Base-by-base conservation (phyloP, 2,888 invertebrate genomes). In the Fabriciana adippe region DNA sequence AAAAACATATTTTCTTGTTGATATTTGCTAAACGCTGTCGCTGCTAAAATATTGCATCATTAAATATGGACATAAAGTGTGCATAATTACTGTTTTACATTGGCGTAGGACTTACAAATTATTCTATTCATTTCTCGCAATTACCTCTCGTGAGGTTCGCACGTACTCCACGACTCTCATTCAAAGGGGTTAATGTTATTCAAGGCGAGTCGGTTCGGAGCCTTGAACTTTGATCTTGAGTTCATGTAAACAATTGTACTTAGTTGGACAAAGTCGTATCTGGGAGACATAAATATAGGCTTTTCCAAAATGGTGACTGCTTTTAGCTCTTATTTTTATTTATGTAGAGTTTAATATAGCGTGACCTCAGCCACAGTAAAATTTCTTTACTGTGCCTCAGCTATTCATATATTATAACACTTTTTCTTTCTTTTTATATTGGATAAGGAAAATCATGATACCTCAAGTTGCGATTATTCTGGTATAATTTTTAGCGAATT, bases 191-290 rank as follows among this genome's bases (percentile, higher is more conserved):
- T 73, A 74, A 73, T 70, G 64, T 66, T 69, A 71, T 73, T 73
- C 76, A 75, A 76, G 76, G 74, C 70, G 66, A 76, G 71, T 67
- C 35, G 70, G 72, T 60, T 53, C 63, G 68, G 68, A 71, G 60
- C 75, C 74, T 76, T 74, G 75, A 76, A 73, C 78, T 75, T 73
- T 75, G 73, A 75, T 72, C 75, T 73, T 72, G 74, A 59, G 54
- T 68, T 66, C 66, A 47, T 63, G 54, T 65, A 55, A 64, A 59
- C 63, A 67, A 48, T 62, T 56, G 31, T 61, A 31, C 51, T 61
- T 21, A 53, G 41, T 51, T 61, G 53, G 41, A 61, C 48, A 48
- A 26, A n/a, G 41, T 61, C 18, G 18, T 47, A 18, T 61, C n/a
- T 55, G 50, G 55, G 56, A 53, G 13, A 57, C 26, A 26, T 26